phyloP scores from a whole-genome alignment of 2,797 vertebrate species.

The Australoheros facetus region DNA sequence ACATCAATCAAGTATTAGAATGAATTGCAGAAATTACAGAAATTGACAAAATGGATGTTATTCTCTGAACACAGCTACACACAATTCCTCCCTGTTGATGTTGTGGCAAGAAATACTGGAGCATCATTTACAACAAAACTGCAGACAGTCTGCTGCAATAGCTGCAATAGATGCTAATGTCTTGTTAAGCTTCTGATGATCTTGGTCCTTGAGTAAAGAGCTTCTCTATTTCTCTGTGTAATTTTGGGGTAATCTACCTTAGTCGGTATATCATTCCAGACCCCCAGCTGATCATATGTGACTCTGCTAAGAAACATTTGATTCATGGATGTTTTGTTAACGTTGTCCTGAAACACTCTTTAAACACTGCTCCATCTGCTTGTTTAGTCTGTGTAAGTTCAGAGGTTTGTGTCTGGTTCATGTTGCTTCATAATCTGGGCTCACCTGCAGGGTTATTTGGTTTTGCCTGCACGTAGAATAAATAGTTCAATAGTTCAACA shows the following conservation, averaged over 20 bases:
- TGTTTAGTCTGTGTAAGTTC: not conserved
- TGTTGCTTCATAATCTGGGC: not conserved
- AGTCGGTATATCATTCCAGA: conserved; percentile 21
- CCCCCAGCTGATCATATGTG: conserved; percentile 37
- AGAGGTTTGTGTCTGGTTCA: not conserved
- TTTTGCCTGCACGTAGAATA: not conserved
- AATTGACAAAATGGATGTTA: not conserved
- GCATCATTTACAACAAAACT: not conserved
- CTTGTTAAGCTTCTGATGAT: conserved; percentile 5
- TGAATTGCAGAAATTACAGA: not conserved
- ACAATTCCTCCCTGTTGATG: not conserved
- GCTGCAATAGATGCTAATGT: not conserved
- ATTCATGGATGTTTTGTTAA: conserved; percentile 46
- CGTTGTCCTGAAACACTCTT: conserved; percentile 10
- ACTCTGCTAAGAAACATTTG: conserved; percentile 47
- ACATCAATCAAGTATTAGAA: not conserved
- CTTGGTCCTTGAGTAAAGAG: conserved; percentile 19
- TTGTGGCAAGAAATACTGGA: not conserved
- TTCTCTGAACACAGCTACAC: not conserved
- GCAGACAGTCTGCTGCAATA: not conserved
- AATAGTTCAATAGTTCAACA: not conserved
- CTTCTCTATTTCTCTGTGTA: conserved; percentile 33
- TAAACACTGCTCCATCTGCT: not conserved
- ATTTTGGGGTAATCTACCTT: conserved; percentile 35
- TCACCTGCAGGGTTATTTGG: not conserved